Evolutionary conservation across 1,140 invertebrate species (phyloP), one percentile per base, ranked within the genome.

Genomic region (Drosophila tsacasi): DNA sequence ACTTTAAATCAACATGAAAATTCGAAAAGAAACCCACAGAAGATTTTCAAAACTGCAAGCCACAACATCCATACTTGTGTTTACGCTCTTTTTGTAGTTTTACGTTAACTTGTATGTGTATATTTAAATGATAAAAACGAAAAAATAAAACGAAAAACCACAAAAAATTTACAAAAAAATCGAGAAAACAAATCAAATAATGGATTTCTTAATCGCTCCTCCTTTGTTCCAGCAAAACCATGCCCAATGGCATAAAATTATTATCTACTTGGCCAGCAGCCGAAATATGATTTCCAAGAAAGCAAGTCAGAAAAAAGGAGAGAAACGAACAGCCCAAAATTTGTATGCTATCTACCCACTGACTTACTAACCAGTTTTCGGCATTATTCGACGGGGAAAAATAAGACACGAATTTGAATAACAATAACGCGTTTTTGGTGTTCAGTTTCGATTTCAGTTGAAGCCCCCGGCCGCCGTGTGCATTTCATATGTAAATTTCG

Each of bases 51-150:
- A 68, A 78, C 69, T 57, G 65, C 52, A 76, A 84, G 65, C 27
- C 64, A 76, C 50, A 75, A 81, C 76, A 79, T 58, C 50, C 49
- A 49, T 64, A 67, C 63, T 78, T 83, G 81, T 83, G 79, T 71
- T 71, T 58, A 75, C 76, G 76, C 81, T 89, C 80, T 89, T 87
- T 87, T 90, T 90, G 84, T 89, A 89, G 84, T 89, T 89, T 81
- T 89, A 89, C 84, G 84, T 89, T 89, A 89, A 89, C 83, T 89
- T 89, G 81, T 89, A 89, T 81, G 81, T 89, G 84, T 89, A 90
- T 89, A 89, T 89, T 89, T 89, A 89, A 89, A 90, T 90, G 67
- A 86, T 76, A 76, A 77, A 60, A 72, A 71, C 50, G 27, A 82
- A 73, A 64, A 64, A 54, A 59, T 61, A 69, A 71, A 71, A 76